These are phyloP conservation scores for Phocoena sinus DNA, from an alignment of 2,113 vertebrate species.

Conservation along the genomic window DNA sequence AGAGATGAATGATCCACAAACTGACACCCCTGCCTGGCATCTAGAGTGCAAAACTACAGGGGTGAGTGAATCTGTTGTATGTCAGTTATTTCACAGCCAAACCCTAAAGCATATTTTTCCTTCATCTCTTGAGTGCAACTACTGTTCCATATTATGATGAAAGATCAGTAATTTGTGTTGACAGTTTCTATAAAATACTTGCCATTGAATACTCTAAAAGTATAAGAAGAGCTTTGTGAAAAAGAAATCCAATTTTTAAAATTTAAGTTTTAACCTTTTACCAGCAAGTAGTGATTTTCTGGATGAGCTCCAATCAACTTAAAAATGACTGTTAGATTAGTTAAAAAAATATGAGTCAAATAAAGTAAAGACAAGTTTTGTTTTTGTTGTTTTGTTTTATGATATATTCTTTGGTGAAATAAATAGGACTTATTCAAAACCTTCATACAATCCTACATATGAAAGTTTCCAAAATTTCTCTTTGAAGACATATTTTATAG, in stretches of 20 bases:
- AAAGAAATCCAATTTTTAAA: slow-evolving; percentile 43
- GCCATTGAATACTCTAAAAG: slow-evolving; percentile 42
- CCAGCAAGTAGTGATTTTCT: slow-evolving; percentile 59
- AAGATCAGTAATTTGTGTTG: neutral
- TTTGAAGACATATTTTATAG: slow-evolving; percentile 59
- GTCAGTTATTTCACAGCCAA: neutral
- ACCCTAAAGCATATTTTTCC: neutral
- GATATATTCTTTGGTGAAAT: slow-evolving; percentile 24
- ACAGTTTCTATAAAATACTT: slow-evolving; percentile 32
- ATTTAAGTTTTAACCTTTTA: slow-evolving; percentile 73
- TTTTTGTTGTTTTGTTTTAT: neutral
- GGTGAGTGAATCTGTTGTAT: neutral
- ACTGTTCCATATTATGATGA: slow-evolving; percentile 25
- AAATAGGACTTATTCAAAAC: slow-evolving; percentile 59
- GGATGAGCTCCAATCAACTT: slow-evolving; percentile 44
- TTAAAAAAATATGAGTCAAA: neutral
- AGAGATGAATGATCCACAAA: neutral
- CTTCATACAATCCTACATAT: slow-evolving; percentile 33
- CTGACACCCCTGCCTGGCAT: neutral
- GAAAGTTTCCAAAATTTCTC: slow-evolving; percentile 30
- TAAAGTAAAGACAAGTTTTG: slow-evolving; percentile 26
- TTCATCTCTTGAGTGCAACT: neutral
- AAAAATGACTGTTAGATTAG: neutral
- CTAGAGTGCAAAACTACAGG: neutral
- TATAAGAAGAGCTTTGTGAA: slow-evolving; percentile 72